Conservation (phyloP, 2,888 invertebrate species). For the Drepanosiphum platanoidis region DNA sequence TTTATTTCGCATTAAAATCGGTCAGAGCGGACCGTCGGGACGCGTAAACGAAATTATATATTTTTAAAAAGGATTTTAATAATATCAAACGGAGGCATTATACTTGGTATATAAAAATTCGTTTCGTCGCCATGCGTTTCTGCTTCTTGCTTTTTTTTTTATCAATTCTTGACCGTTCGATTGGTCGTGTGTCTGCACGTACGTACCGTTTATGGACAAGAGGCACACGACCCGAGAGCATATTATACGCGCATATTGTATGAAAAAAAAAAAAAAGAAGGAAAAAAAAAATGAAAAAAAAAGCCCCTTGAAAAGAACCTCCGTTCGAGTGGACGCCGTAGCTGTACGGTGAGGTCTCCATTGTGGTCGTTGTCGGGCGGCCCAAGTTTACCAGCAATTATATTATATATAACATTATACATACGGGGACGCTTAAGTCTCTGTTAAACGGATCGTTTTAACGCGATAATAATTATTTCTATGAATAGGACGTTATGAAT, state of each 20-base stretch:
- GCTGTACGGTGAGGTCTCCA: conserved; percentile 33
- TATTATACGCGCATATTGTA: background rate
- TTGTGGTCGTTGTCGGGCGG: conserved; percentile 42
- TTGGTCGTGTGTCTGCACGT: conserved; percentile 25
- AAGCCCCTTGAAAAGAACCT: conserved; percentile 39
- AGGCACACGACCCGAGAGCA: background rate
- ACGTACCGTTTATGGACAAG: conserved; percentile 14
- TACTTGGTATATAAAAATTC: too few species aligned
- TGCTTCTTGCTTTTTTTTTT: background rate
- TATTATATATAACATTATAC: conserved; percentile 18
- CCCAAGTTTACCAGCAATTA: conserved; percentile 57
- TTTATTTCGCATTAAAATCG: too few species aligned
- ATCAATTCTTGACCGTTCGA: background rate
- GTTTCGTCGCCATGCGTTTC: too few species aligned
- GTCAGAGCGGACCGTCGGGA: too few species aligned
- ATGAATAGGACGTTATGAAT: conserved; percentile 55
- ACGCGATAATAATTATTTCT: conserved; percentile 59
- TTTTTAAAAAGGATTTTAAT: too few species aligned
- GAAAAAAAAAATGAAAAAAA: too few species aligned
- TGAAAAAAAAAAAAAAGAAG: conserved; percentile 27
- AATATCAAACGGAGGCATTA: too few species aligned
- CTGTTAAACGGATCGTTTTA: conserved; percentile 60
- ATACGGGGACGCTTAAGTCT: conserved; percentile 29
- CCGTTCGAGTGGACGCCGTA: conserved; percentile 46
- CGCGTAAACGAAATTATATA: too few species aligned